phyloP scores from a whole-genome alignment of 2,113 vertebrate species.

The Lathamus discolor region DNA sequence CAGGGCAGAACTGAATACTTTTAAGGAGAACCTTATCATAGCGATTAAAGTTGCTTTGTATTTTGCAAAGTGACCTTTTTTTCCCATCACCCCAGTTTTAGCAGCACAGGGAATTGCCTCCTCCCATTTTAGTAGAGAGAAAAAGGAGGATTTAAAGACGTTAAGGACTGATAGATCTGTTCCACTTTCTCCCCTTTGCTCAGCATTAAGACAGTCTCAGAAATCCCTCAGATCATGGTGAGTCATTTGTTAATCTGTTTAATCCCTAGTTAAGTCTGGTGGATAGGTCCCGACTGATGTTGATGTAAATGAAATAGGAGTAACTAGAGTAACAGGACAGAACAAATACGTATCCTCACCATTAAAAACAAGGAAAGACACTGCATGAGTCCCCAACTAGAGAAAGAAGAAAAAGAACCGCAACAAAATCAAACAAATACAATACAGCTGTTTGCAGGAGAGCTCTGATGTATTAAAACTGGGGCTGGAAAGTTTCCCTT shows the following conservation, averaged over 20 bases:
- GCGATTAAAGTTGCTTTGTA: conserved; percentile 37
- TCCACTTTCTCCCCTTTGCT: not conserved
- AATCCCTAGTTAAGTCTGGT: not conserved
- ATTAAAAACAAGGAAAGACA: not conserved
- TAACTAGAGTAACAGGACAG: not conserved
- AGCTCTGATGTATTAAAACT: conserved; percentile 5
- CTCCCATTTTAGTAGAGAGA: not conserved
- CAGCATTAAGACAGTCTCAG: not conserved
- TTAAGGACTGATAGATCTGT: not conserved
- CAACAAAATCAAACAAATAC: not conserved
- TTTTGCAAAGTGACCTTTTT: not conserved
- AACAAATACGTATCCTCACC: not conserved
- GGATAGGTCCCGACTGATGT: not conserved
- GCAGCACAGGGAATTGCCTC: not conserved
- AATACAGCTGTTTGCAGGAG: conserved; percentile 39
- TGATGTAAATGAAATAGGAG: not conserved
- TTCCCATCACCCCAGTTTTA: not conserved
- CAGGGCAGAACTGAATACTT: not conserved
- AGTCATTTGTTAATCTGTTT: not conserved
- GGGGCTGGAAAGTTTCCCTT: not conserved
- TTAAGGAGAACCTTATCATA: conserved; percentile 38
- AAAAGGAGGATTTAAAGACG: not conserved
- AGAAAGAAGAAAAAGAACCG: not conserved
- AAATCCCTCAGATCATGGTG: not conserved
- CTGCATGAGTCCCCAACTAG: not conserved